Evolutionary conservation across 2,888 invertebrate genomes (phyloP), one percentile per base, ranked within the genome.

Genomic region (Drosophila dives): DNA sequence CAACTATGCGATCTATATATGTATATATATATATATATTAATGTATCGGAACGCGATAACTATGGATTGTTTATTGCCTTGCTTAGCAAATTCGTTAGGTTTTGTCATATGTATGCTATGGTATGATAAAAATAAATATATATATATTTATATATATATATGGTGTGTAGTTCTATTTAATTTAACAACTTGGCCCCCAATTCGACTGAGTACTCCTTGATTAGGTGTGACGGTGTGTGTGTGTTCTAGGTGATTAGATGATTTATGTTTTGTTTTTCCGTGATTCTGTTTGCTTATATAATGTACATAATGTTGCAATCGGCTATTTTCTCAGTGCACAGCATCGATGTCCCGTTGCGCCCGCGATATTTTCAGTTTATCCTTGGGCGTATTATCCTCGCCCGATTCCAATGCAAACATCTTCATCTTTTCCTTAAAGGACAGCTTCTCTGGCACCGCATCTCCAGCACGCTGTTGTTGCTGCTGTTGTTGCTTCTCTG

Each of bases 391-490:
- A 91, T 96, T 95, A 88, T 96, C 95, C 92, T 99, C 98, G 49
- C 99, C 99, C 17, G 98, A 97, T 94, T 99, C 99, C 94, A 97
- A 95, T 50, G 99, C 99, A 94, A 99, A 99, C 97, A 99, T 98
- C 94, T 98, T 98, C 99, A 99, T 99, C 94, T 99, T 99, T 93
- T 99, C 99, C 93, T 98, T 97, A 94, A 99, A 99, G 67, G 98
- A 98, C 73, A 99, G 94, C 90, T 98, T 98, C 92, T 99, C 99
- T 3, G 98, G 98, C 75, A 97, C 95, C 15, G 92, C 92, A 80
- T 93, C 93, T 34, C 89, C 91, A 48, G 89, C 84, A 38, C 92
- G 91, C 71, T 92, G 92, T 61, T 93, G 92, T 65, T 95, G 95
- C 64, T 96, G 95, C 80, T 95, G 95, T 75, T 95, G 95, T 84